Conservation (phyloP, 2,113 vertebrate species). For the Spea multiplicata region DNA sequence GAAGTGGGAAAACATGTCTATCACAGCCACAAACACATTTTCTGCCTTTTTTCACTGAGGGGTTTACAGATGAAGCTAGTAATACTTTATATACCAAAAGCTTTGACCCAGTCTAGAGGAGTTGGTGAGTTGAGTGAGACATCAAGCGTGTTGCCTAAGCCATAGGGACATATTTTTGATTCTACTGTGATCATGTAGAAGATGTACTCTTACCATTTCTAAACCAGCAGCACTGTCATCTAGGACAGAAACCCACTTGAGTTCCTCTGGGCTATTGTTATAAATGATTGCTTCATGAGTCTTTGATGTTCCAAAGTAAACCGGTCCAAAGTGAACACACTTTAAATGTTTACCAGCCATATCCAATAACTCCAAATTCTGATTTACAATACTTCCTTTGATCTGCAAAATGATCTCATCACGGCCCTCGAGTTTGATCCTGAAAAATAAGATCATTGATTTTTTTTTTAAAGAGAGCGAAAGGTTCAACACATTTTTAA, state of each 20-base stretch:
- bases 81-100: too few relatives aligned
- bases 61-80: too few relatives aligned
- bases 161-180: neutral
- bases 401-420: slow-evolving; percentile 61
- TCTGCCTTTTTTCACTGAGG: too few relatives aligned
- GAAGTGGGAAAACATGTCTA: too few relatives aligned
- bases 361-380: slow-evolving; percentile 70
- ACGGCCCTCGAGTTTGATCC: slow-evolving; percentile 67
- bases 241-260: slow-evolving; percentile 78
- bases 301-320: slow-evolving; percentile 77
- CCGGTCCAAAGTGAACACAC: slow-evolving; percentile 71
- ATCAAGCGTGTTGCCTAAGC: too few relatives aligned
- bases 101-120: too few relatives aligned
- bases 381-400: slow-evolving; percentile 70
- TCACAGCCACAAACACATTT: too few relatives aligned
- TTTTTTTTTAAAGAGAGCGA: too few relatives aligned
- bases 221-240: slow-evolving; percentile 67
- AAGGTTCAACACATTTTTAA: too few relatives aligned
- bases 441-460: slow-evolving; percentile 47
- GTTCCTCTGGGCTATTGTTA: slow-evolving; percentile 71
- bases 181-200: neutral
- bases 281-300: slow-evolving; percentile 65
- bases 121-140: too few relatives aligned
- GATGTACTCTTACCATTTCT: slow-evolving; percentile 74
- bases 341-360: slow-evolving; percentile 57